Conservation (phyloP, 1,140 invertebrate species). For the Drosophila lowei region DNA sequence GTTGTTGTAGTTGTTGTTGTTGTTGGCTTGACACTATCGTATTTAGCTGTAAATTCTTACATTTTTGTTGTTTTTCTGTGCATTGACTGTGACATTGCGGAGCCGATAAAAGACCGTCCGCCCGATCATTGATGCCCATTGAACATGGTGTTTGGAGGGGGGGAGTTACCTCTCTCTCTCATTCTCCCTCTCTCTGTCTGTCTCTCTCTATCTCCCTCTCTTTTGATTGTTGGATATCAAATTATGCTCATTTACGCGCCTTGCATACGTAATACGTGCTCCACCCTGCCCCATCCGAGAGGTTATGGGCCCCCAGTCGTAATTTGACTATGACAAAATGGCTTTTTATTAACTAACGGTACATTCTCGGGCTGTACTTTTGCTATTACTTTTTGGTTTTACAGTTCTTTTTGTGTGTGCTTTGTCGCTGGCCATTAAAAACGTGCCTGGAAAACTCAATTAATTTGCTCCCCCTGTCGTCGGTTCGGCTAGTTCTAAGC, state of each 20-base stretch:
- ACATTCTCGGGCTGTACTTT: slow-evolving; percentile 46
- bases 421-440: slow-evolving; percentile 54
- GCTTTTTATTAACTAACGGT: slow-evolving; percentile 68
- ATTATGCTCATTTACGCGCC: slow-evolving; percentile 74
- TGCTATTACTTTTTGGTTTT: slow-evolving; percentile 49
- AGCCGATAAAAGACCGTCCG: slow-evolving; percentile 27
- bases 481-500: slow-evolving; percentile 17
- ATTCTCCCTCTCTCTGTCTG: not conserved
- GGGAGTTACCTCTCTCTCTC: slow-evolving; percentile 9
- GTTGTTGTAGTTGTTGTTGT: slow-evolving; percentile 38
- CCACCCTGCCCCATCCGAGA: slow-evolving; percentile 1
- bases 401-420: slow-evolving; percentile 22
- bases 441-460: slow-evolving; percentile 61
- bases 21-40: slow-evolving; percentile 60
- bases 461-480: slow-evolving; percentile 6
- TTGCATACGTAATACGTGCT: slow-evolving; percentile 64
- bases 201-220: slow-evolving; percentile 12
- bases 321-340: slow-evolving; percentile 72
- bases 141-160: not conserved
- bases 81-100: slow-evolving; percentile 78
- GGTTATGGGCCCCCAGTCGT: slow-evolving; percentile 24
- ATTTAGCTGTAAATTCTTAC: slow-evolving; percentile 65
- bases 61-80: slow-evolving; percentile 60
- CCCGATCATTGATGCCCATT: slow-evolving; percentile 22
- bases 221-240: slow-evolving; percentile 32